These are phyloP conservation scores for Tachina fera DNA, from an alignment of 2,888 invertebrate genomes.

Conservation along the genomic window DNA sequence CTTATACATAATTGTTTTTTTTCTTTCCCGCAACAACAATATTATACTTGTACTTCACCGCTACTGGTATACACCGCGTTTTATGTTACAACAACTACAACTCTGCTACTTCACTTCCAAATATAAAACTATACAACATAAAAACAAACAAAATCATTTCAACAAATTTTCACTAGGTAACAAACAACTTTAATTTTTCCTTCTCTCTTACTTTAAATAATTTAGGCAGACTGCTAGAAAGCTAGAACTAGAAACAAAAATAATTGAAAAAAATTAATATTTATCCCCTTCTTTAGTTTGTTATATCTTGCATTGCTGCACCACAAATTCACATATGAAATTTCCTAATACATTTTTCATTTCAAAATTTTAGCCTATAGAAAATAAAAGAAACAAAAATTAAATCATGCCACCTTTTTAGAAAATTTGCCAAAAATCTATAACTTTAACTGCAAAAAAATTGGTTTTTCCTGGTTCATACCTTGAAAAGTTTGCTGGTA, in stretches of 20 bases:
- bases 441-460: no score
- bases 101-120: slow-evolving; percentile 32
- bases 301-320: slow-evolving; percentile 4
- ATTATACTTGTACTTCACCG: slow-evolving; percentile 47
- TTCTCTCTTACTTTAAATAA: not conserved
- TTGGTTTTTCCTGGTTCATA: no score
- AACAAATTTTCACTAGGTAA: slow-evolving; percentile 71
- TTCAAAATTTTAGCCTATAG: not conserved
- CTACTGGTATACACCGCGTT: slow-evolving; percentile 48
- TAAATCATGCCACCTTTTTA: no score
- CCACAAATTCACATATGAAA: not conserved
- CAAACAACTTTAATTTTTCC: slow-evolving; percentile 39
- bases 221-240: not conserved
- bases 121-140: slow-evolving; percentile 26
- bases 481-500: no score
- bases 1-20: slow-evolving; percentile 26
- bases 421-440: no score
- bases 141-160: slow-evolving; percentile 53
- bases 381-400: not conserved
- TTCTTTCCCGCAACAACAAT: slow-evolving; percentile 63
- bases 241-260: not conserved
- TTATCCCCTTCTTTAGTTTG: not conserved
- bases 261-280: not conserved
- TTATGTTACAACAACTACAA: slow-evolving; percentile 50
- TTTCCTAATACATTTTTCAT: not conserved